Evolutionary conservation across 2,888 invertebrate species (phyloP).

Genomic region (Synergus laeviventris): DNA sequence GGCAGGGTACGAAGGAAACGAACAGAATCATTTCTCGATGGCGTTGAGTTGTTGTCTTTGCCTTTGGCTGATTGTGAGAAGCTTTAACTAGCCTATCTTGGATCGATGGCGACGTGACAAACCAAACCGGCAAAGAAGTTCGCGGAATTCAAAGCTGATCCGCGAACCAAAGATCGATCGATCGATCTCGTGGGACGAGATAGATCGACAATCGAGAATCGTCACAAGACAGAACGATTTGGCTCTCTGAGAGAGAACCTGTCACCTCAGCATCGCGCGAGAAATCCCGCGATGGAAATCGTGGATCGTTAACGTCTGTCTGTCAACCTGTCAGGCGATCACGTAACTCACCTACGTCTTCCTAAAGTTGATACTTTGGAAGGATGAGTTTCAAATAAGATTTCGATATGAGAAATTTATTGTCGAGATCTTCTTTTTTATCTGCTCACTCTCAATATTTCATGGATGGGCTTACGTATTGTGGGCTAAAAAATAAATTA

Average conservation of each 20-base stretch:
- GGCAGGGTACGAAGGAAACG: slow-evolving; percentile 48
- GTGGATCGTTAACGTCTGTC: slow-evolving; percentile 70
- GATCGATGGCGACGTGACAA: slow-evolving; percentile 34
- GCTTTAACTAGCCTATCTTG: not conserved
- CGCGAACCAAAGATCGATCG: not conserved
- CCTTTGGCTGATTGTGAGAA: not conserved
- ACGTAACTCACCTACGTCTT: slow-evolving; percentile 71
- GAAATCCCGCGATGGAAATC: slow-evolving; percentile 62
- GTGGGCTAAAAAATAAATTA: too few relatives aligned
- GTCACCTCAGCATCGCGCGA: slow-evolving; percentile 52
- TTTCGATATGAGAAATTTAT: slow-evolving; percentile 52
- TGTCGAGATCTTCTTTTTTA: not conserved
- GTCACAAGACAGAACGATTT: slow-evolving; percentile 46
- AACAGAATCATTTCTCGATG: slow-evolving; percentile 36
- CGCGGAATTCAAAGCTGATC: slow-evolving; percentile 29
- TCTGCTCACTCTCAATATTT: slow-evolving; percentile 4
- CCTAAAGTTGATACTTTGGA: slow-evolving; percentile 56
- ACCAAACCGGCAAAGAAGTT: slow-evolving; percentile 39
- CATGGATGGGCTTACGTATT: not conserved
- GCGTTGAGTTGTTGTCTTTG: not conserved
- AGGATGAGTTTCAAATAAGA: slow-evolving; percentile 47
- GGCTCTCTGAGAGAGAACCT: slow-evolving; percentile 38
- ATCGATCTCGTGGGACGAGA: slow-evolving; percentile 25
- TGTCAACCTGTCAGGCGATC: slow-evolving; percentile 70
- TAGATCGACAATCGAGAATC: slow-evolving; percentile 38